phyloP scores from a whole-genome alignment of 2,113 vertebrate genomes.

The Solea senegalensis region DNA sequence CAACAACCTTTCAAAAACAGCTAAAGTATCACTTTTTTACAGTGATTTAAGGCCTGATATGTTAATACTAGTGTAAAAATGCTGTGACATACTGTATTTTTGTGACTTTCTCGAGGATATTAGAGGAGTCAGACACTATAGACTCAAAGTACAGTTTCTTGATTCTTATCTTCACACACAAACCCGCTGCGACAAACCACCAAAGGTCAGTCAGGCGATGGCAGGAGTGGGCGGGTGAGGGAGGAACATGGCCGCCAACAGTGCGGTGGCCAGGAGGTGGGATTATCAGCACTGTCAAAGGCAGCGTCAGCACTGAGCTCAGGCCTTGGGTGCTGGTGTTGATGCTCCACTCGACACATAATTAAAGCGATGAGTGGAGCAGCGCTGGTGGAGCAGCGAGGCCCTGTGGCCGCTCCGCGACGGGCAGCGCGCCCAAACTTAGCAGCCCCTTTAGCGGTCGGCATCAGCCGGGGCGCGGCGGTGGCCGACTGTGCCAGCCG shows the following conservation, averaged over 20 bases:
- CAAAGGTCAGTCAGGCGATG: slow-evolving; percentile 62
- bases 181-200: slow-evolving; percentile 59
- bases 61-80: too few species aligned
- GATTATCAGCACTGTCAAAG: slow-evolving; percentile 62
- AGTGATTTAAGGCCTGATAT: too few species aligned
- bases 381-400: background rate
- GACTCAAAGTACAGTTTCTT: too few species aligned
- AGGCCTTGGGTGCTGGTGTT: slow-evolving; percentile 61
- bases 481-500: slow-evolving; percentile 47
- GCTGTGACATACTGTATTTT: too few species aligned
- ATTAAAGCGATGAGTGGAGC: slow-evolving; percentile 77
- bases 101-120: too few species aligned
- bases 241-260: slow-evolving; percentile 74
- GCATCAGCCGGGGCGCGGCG: slow-evolving; percentile 61
- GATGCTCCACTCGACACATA: slow-evolving; percentile 50
- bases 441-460: slow-evolving; percentile 62
- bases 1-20: too few species aligned
- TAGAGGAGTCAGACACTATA: too few species aligned
- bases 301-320: slow-evolving; percentile 30
- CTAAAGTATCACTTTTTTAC: too few species aligned
- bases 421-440: slow-evolving; percentile 60
- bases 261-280: slow-evolving; percentile 37
- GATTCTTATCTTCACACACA: background rate
- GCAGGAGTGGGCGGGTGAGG: slow-evolving; percentile 28
- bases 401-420: background rate